Base-by-base conservation (phyloP, 2,113 vertebrate species). In the Hydropotes inermis region DNA sequence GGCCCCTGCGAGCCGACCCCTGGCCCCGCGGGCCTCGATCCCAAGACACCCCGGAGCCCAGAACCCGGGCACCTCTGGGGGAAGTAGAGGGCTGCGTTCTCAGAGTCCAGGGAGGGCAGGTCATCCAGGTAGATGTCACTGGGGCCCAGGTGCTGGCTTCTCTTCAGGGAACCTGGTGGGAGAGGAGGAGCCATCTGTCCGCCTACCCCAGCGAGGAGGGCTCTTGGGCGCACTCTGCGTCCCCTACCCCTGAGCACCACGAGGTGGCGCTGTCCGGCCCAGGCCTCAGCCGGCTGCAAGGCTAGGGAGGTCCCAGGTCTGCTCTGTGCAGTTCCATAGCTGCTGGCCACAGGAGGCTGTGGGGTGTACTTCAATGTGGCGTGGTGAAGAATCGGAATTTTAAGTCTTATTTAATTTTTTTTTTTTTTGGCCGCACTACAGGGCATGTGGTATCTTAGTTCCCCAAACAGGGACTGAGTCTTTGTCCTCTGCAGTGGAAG, bases 41-140 rank as follows among this genome's bases (percentile, higher is more conserved):
- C 84, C 94, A 76, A 83, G 82, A 47, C 28, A 39, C 70, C 23
- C 74, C 5, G 55, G 67, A 54, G 15, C 52, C 88, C 52, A 13
- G 74, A 39, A 70, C 27, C 1, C 87, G 85, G 78, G 70, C 95
- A 99, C 99, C 99, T 99, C 93, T 99, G 99, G 2, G 99, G 99
- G 96, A 99, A 99, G 98, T 99, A 99, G 27, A 99, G 99, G 15
- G 99, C 99, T 57, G 99, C 99, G 5, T 99, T 98, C 64, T 99
- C 98, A 14, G 99, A 99, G 33, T 99, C 98, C 58, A 99, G 98
- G 19, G 94, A 98, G 8, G 99, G 98, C 52, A 99, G 97, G 47
- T 99, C 99, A 13, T 99, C 99, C 92, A 99, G 97, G 96, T 99
- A 99, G 98, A 99, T 98, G 36, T 99, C 99, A 57, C 99, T 98